Evolutionary conservation across 2,888 invertebrate species (phyloP).

Genomic region (Coelinius sp.): DNA sequence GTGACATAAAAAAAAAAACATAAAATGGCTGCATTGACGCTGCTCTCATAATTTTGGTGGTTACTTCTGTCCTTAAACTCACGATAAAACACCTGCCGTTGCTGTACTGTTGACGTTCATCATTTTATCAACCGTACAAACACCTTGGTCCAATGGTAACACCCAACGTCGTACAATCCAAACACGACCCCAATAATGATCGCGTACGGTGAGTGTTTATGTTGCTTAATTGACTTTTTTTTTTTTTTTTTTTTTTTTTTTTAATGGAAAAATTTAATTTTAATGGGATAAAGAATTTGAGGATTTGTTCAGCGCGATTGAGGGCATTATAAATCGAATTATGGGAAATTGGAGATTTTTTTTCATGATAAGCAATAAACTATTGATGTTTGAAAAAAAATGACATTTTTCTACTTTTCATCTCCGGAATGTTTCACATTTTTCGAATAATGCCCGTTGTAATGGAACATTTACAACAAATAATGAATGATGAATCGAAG

Average conservation of each 20-base stretch:
- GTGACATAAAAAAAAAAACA: conserved; percentile 41
- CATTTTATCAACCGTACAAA: conserved; percentile 45
- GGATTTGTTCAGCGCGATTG: no score
- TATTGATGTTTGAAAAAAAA: no score
- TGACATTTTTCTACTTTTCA: neutral
- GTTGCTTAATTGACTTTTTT: conserved; percentile 23
- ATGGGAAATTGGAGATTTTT: no score
- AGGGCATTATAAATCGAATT: no score
- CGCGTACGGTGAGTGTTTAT: conserved; percentile 69
- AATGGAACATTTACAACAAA: no score
- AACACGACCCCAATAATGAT: conserved; percentile 63
- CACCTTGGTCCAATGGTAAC: conserved; percentile 60
- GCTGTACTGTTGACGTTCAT: conserved; percentile 46
- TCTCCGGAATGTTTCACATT: conserved; percentile 5
- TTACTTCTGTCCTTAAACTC: conserved; percentile 69
- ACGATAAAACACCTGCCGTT: conserved; percentile 57
- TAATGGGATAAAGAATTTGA: no score
- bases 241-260: no score
- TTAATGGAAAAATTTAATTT: neutral
- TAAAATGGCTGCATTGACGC: conserved; percentile 61
- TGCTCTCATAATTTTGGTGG: conserved; percentile 70
- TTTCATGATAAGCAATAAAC: no score
- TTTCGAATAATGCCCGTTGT: neutral
- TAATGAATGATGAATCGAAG: neutral
- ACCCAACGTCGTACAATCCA: conserved; percentile 60